These are phyloP conservation scores for Brachyptera risi DNA, from an alignment of 2,888 invertebrate genomes.

Conservation along the genomic window DNA sequence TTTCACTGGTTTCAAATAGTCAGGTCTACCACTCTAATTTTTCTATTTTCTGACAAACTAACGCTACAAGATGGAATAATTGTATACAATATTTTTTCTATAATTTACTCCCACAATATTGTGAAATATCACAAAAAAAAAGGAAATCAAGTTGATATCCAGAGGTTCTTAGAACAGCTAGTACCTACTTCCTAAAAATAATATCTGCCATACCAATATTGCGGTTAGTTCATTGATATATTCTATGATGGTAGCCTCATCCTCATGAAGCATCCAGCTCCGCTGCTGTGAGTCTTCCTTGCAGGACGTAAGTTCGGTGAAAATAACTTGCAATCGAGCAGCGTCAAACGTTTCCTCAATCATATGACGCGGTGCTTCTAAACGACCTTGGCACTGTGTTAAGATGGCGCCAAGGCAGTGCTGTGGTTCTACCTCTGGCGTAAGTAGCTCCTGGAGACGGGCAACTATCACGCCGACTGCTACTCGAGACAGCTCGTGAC, in stretches of 20 bases:
- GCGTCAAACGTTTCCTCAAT: constrained; percentile 83
- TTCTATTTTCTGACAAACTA: too few relatives aligned
- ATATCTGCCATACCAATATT: constrained; percentile 75
- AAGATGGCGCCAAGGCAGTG: constrained; percentile 19
- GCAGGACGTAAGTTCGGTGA: constrained; percentile 78
- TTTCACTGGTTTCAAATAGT: too few relatives aligned
- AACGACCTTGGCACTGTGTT: constrained; percentile 31
- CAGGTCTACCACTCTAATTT: too few relatives aligned
- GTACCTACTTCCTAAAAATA: too few relatives aligned
- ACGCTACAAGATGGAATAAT: too few relatives aligned
- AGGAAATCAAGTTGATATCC: too few relatives aligned
- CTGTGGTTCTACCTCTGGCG: constrained; percentile 5
- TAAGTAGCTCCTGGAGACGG: constrained; percentile 23
- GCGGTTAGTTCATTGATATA: constrained; percentile 78
- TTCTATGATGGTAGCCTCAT: constrained; percentile 82
- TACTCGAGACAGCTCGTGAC: constrained; percentile 80
- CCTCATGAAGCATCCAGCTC: constrained; percentile 93
- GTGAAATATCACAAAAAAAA: too few relatives aligned
- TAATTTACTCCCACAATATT: too few relatives aligned
- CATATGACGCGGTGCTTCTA: constrained; percentile 60
- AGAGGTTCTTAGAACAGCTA: too few relatives aligned
- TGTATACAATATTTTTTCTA: too few relatives aligned
- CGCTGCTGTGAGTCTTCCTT: constrained; percentile 94
- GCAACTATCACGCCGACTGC: constrained; percentile 74
- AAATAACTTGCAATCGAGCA: constrained; percentile 73